A percentile compares a stretch with the other conserved stretches of the same genome.
phyloP scores from a whole-genome alignment of 2,797 vertebrate species.

The Leuciscus waleckii region DNA sequence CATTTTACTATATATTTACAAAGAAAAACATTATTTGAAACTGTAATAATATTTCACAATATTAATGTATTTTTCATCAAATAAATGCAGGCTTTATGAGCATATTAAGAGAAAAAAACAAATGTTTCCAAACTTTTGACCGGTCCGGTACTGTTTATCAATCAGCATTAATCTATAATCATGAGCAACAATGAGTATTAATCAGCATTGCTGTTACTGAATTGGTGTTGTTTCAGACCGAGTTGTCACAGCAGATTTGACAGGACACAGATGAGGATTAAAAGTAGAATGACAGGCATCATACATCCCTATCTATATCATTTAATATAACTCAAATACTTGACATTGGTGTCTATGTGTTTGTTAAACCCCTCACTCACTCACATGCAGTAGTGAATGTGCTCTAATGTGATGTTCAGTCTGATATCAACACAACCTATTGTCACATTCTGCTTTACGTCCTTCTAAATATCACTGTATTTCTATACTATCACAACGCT shows the following conservation, averaged over 20 bases:
- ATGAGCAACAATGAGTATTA: neutral
- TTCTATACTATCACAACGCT: neutral
- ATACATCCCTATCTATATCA: neutral
- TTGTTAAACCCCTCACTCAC: neutral
- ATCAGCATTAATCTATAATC: neutral
- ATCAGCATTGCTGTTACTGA: neutral
- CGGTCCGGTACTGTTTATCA: neutral
- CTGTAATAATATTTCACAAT: too few relatives aligned
- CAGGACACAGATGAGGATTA: neutral
- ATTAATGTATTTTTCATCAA: too few relatives aligned
- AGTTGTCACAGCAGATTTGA: neutral
- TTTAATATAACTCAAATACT: too few relatives aligned
- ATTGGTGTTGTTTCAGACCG: neutral
- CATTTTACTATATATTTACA: too few relatives aligned
- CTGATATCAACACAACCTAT: slow-evolving; percentile 36
- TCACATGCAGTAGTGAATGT: neutral
- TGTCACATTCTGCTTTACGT: slow-evolving; percentile 17
- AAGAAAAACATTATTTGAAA: too few relatives aligned
- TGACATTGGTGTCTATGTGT: neutral
- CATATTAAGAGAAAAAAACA: too few relatives aligned
- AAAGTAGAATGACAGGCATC: neutral
- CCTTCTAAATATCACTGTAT: neutral
- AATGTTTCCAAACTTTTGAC: too few relatives aligned
- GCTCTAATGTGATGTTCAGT: neutral
- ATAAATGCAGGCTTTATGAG: too few relatives aligned